Evolutionary conservation across 1,140 invertebrate genomes (phyloP), one percentile per base, ranked within the genome.

Genomic region (Lepidurus packardi): DNA sequence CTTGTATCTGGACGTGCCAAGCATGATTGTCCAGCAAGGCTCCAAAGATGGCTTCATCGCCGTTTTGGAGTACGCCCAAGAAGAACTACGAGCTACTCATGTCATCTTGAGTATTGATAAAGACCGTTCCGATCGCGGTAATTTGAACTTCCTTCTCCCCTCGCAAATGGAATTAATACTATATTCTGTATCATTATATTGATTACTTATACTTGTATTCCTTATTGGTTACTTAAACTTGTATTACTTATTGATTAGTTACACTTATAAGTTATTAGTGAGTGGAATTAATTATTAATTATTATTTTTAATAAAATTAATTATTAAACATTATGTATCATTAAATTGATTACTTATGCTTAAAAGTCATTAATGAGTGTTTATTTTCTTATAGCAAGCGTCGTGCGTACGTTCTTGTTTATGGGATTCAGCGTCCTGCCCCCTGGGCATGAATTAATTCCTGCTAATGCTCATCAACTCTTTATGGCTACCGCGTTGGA

Each of bases 361-460:
- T 34, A 34, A 2, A 34, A 34, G 34, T 79, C 24, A 53, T 43
- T 11, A 42, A 13, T 65, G 16, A 9, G 73, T 73, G 7, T 25
- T 9, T 25, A 73, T 21, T 73, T 25, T n/a, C n/a, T 87, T 89
- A 80, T 86, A 91, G 91, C 91, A 47, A 90, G 91, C 81, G 87
- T 98, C 78, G 91, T 98, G 77, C 91, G 95, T 82, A 95, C 94
- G 76, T 98, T 98, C 90, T 96, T 97, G 92, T 98, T 97, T 87
- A 90, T 98, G 86, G 96, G 96, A 74, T 98, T 98, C 86, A 89
- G 90, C 80, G 89, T 93, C 73, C 87, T 97, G 80, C 89, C 93
- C 65, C 94, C 96, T 75, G 92, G 90, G 81, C 92, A 94, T 77
- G 87, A 89, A n/a, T 86, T 94, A 81, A 88, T 92, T 82, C 90